Conservation (phyloP, 2,113 vertebrate species). For the Mormyrus lacerda region DNA sequence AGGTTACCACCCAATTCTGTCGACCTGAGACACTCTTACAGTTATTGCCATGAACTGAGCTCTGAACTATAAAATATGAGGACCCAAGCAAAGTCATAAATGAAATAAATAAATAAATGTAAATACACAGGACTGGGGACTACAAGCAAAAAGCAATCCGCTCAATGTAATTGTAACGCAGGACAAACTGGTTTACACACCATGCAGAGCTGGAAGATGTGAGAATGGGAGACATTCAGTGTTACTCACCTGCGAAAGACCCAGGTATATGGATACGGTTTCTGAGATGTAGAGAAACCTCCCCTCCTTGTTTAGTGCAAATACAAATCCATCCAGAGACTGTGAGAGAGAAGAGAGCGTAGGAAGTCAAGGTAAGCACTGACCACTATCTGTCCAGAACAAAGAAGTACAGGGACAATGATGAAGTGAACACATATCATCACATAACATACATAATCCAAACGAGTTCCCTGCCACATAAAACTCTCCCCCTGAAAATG, state of each 20-base stretch:
- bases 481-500: neutral
- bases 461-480: neutral
- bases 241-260: constrained; percentile 91
- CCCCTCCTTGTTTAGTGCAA: constrained; percentile 99
- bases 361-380: constrained; percentile 17
- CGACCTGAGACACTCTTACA: constrained; percentile 43
- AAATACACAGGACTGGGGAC: constrained; percentile 48
- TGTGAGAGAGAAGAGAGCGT: constrained; percentile 49
- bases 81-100: constrained; percentile 39
- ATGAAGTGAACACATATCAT: neutral
- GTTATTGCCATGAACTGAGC: constrained; percentile 46
- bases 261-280: constrained; percentile 99
- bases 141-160: constrained; percentile 45
- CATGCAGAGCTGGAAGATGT: constrained; percentile 25
- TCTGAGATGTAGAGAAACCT: constrained; percentile 99
- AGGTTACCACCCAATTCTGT: constrained; percentile 38
- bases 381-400: neutral
- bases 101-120: constrained; percentile 38
- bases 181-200: constrained; percentile 51
- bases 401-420: neutral
- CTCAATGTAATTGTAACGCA: constrained; percentile 53
- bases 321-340: constrained; percentile 99
- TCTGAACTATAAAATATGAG: constrained; percentile 41
- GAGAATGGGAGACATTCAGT: constrained; percentile 1
- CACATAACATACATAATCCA: neutral